Base-by-base conservation (phyloP, 2,797 vertebrate genomes). In the Syngnathus acus region DNA sequence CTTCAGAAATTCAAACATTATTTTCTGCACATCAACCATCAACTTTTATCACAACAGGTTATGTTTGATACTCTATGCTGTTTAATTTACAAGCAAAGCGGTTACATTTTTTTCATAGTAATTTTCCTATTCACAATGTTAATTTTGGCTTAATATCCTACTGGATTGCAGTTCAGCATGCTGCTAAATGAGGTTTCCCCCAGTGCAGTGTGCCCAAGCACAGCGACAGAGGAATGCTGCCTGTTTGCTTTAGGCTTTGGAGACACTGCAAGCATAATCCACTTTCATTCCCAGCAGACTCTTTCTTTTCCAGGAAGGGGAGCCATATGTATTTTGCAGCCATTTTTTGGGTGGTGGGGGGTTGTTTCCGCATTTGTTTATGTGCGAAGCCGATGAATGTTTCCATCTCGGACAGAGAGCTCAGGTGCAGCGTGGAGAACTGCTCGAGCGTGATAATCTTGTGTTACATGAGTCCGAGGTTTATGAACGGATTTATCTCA, bases 191-290 rank as follows among this genome's bases (percentile, higher is more conserved):
- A 5, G 5, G 16, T 39, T 60, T 60, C 9, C 37, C 58, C 23
- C 71, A 65, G 61, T 68, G 73, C 71, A 4, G 61, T 7, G 47
- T 6, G 65, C 68, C 17, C 43, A 61, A 59, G 73, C 65, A 65
- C 63, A 59, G 65, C 9, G 68, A 71, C 60, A 57, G 66, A 84
- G 76, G 77, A 79, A 80, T 68, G 73, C 69, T 65, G 71, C 59
- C 68, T 73, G 69, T 78, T 70, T 72, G 65, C 79, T 65, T 74
- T 69, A 71, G 69, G 57, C 62, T 67, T 66, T 19, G 67, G 66
- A 71, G 62, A 68, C 68, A 45, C 58, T 60, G 67, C 72, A 50
- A 78, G 65, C 69, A 0, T 13, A 26, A n/a, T 59, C 67, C 42
- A 66, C 72, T 70, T 70, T 63, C 32, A 16, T 75, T 68, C 74